Evolutionary conservation across 2,113 vertebrate species (phyloP), one percentile per base, ranked within the genome.

Genomic region (Melanocharis versteri): DNA sequence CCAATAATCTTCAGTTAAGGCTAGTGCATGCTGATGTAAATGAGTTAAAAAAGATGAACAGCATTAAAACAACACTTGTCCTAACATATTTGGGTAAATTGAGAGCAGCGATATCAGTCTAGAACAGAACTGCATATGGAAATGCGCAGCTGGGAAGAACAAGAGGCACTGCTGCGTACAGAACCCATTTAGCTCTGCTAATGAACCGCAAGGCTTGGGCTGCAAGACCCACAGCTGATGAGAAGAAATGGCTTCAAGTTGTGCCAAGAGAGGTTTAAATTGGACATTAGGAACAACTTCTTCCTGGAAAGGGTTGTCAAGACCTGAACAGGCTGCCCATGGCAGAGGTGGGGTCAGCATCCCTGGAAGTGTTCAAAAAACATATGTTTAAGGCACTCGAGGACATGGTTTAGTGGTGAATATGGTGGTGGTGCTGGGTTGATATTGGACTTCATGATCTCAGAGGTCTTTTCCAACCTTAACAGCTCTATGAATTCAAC

Each of bases 21-120:
- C 97, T 97, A 97, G 54, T 70, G 96, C 98, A 98, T 98, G 98
- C 98, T 97, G 97, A 97, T 98, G 97, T 90, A 91, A 98, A 97
- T 97, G 97, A 97, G 98, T 98, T 98, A 98, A 98, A 95, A 81
- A 85, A 91, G 97, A 98, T 97, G 96, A 97, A 97, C 82, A 97
- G 96, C 96, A 98, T 95, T 98, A 96, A 98, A 97, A 95, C 77
- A 95, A 97, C 88, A 51, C 56, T 92, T 89, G 66, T 89, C 91
- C 61, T n/a, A 58, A 92, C 56, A 30, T 35, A 82, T 45, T 10
- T 92, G 66, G 88, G 82, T 80, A 76, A 58, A 92, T 1, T 40
- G 39, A 86, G 7, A 96, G 92, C 86, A 93, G 95, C 35, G 13
- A 71, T 92, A 64, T 92, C 66, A 96, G 78, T 35, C 93, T 87